Percentiles rank a stretch among this genome's conserved stretches.
These are phyloP conservation scores for Pantherophis alleghaniensis DNA, from an alignment of 2,797 vertebrate species.

Conservation along the genomic window DNA sequence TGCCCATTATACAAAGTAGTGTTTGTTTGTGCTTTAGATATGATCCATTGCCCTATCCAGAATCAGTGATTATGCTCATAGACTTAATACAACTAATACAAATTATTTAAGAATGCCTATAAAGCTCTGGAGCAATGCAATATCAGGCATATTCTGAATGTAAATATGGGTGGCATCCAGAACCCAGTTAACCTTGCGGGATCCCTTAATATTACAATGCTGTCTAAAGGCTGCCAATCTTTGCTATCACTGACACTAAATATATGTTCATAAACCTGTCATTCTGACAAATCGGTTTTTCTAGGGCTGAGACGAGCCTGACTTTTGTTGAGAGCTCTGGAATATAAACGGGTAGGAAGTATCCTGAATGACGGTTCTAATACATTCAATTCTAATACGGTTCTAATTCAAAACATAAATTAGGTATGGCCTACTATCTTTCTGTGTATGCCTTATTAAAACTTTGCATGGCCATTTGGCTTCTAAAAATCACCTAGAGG, in stretches of 20 bases:
- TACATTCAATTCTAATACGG: too few relatives aligned
- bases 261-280: background rate
- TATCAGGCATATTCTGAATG: background rate
- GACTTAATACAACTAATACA: background rate
- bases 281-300: background rate
- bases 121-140: background rate
- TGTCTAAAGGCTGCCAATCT: background rate
- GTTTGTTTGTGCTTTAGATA: background rate
- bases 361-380: background rate
- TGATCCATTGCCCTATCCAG: background rate
- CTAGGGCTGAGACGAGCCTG: background rate
- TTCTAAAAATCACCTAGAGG: background rate
- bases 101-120: background rate
- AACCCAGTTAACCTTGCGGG: background rate
- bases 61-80: background rate
- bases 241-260: background rate
- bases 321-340: background rate
- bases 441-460: background rate
- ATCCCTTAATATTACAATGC: background rate
- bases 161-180: background rate
- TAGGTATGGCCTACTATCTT: background rate
- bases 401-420: background rate
- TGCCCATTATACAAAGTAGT: background rate
- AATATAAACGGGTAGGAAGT: background rate
- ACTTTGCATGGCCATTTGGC: background rate